phyloP scores from a whole-genome alignment of 2,888 invertebrate species.

The Caradrina clavipalpis region DNA sequence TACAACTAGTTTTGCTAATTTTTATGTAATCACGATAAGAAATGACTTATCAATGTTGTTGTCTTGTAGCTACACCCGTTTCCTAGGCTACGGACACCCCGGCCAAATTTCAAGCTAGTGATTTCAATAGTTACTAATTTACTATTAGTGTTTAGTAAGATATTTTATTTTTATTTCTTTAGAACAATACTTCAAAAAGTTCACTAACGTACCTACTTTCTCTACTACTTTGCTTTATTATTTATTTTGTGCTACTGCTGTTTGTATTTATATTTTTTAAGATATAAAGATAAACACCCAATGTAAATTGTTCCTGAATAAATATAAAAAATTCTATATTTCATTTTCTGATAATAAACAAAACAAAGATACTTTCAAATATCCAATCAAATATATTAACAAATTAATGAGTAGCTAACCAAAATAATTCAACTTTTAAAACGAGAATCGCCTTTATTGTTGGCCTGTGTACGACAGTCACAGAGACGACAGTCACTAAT shows the following conservation, averaged over 20 bases:
- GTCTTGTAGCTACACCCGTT: constrained; percentile 89
- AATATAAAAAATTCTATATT: no score
- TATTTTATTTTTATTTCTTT: background rate
- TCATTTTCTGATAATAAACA: background rate
- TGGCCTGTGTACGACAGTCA: background rate
- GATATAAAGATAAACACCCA: no score
- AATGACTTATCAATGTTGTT: constrained; percentile 87
- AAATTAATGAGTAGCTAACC: background rate
- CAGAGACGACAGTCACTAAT: background rate
- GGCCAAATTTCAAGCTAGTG: constrained; percentile 73
- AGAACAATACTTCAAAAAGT: no score
- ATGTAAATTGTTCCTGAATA: no score
- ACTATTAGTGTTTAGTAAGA: constrained; percentile 25
- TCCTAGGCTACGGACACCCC: constrained; percentile 88
- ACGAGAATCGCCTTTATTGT: background rate
- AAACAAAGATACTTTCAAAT: background rate
- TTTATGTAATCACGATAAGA: constrained; percentile 83
- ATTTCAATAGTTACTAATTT: constrained; percentile 46
- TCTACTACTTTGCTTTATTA: no score
- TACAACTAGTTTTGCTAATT: constrained; percentile 62
- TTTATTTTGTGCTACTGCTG: no score
- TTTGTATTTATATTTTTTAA: no score
- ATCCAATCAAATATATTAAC: no score
- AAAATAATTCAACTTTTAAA: background rate
- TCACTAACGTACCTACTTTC: background rate